phyloP scores from a whole-genome alignment of 2,113 vertebrate genomes.

The Zapornia atra region DNA sequence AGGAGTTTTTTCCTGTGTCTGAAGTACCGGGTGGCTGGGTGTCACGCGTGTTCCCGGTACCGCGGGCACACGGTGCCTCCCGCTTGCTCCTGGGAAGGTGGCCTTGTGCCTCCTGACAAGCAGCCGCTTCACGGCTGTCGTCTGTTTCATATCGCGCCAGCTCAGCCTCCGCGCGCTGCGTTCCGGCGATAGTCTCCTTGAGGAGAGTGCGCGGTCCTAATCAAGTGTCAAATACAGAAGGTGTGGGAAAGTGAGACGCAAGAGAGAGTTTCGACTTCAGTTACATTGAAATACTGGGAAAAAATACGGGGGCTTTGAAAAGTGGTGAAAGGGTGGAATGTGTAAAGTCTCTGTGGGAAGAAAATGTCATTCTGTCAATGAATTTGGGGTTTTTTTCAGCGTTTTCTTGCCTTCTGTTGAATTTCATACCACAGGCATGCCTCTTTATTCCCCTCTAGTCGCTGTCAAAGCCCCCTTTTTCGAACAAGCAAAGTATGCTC shows the following conservation, averaged over 20 bases:
- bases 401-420: neutral
- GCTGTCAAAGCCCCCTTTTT: neutral
- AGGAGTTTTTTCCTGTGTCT: rapidly evolving
- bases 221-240: neutral
- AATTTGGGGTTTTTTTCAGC: neutral
- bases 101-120: rapidly evolving
- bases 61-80: rapidly evolving
- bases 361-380: neutral
- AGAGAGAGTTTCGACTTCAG: neutral
- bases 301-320: neutral
- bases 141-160: rapidly evolving
- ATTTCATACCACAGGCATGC: neutral
- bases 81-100: rapidly evolving
- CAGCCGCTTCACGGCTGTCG: rapidly evolving
- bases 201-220: rapidly evolving
- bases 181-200: rapidly evolving
- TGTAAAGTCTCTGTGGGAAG: neutral
- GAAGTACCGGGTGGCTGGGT: too few relatives aligned
- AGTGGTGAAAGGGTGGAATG: neutral
- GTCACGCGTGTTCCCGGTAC: rapidly evolving
- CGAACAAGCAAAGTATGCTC: rapidly evolving
- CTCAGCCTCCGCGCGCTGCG: rapidly evolving
- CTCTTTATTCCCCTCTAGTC: neutral
- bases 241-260: neutral
- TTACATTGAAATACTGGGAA: neutral